Conservation (phyloP, 2,888 invertebrate genomes). For the Cremastobaeus sp. region DNA sequence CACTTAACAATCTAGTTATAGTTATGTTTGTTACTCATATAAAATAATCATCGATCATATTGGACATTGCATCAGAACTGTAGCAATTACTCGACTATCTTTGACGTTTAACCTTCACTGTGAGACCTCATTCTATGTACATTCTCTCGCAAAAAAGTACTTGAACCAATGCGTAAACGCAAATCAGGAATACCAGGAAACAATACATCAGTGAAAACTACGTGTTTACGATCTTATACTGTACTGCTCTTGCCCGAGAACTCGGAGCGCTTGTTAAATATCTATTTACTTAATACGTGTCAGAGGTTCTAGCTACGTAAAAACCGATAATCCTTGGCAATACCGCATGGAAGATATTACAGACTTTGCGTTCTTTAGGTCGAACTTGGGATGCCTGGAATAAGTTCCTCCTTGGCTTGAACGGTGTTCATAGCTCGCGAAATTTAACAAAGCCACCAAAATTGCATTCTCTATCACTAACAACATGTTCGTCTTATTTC, state of each 20-base stretch:
- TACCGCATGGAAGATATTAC: constrained; percentile 54
- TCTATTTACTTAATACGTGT: constrained; percentile 34
- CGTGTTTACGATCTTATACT: constrained; percentile 25
- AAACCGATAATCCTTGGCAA: constrained; percentile 48
- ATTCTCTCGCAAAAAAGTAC: constrained; percentile 37
- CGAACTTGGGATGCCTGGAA: constrained; percentile 43
- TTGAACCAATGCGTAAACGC: constrained; percentile 29
- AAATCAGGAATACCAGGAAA: constrained; percentile 28
- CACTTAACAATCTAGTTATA: constrained; percentile 35
- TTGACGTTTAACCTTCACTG: constrained; percentile 44
- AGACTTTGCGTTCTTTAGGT: constrained; percentile 48
- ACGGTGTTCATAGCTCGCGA: constrained; percentile 9
- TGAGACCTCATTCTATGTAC: constrained; percentile 50
- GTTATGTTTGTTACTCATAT: constrained; percentile 35
- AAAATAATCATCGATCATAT: constrained; percentile 36
- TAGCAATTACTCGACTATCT: constrained; percentile 36
- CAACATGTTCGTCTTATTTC: constrained; percentile 15
- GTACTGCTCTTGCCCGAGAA: constrained; percentile 13
- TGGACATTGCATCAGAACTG: constrained; percentile 41
- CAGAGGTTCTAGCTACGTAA: constrained; percentile 42
- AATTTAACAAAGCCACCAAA: constrained; percentile 30
- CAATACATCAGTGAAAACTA: constrained; percentile 32
- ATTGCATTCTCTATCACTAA: constrained; percentile 19
- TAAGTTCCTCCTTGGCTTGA: constrained; percentile 32
- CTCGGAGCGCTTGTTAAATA: constrained; percentile 24